These are phyloP conservation scores for Salpingus planirostris DNA, from an alignment of 2,888 invertebrate species.

Conservation along the genomic window DNA sequence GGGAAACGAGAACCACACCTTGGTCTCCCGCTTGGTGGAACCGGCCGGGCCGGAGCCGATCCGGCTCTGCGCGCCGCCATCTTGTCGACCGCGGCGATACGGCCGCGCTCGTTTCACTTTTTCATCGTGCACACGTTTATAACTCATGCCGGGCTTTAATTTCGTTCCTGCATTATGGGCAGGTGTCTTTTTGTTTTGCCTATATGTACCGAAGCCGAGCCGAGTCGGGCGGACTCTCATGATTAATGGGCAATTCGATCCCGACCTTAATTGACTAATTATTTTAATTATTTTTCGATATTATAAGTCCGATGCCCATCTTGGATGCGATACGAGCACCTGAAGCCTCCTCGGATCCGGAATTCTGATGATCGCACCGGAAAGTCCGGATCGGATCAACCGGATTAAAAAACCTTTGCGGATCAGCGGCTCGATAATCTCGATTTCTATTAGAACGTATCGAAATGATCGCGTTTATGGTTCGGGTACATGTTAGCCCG, in stretches of 20 bases:
- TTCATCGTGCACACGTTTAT: constrained; percentile 18
- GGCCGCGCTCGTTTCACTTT: constrained; percentile 14
- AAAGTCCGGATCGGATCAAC: too few relatives aligned
- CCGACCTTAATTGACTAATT: constrained; percentile 11
- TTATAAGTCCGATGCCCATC: too few relatives aligned
- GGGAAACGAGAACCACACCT: constrained; percentile 32
- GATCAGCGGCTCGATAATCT: too few relatives aligned
- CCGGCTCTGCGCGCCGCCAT: constrained; percentile 25
- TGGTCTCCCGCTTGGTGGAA: constrained; percentile 31
- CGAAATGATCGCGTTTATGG: too few relatives aligned
- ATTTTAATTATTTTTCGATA: too few relatives aligned
- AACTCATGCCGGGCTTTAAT: constrained; percentile 33
- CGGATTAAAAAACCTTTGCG: too few relatives aligned
- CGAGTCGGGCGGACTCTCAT: constrained; percentile 7
- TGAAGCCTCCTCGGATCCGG: too few relatives aligned
- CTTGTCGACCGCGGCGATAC: constrained; percentile 31
- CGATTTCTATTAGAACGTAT: too few relatives aligned
- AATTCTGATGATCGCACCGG: too few relatives aligned
- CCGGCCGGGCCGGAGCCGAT: constrained; percentile 11
- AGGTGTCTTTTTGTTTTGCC: constrained; percentile 25
- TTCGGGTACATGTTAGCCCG: too few relatives aligned
- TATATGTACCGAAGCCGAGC: too few relatives aligned
- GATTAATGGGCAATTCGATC: constrained; percentile 13
- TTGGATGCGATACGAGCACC: too few relatives aligned
- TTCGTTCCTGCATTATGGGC: constrained; percentile 31